These are phyloP conservation scores for Brachypalpus laphriformis DNA, from an alignment of 2,888 invertebrate species.

Conservation along the genomic window DNA sequence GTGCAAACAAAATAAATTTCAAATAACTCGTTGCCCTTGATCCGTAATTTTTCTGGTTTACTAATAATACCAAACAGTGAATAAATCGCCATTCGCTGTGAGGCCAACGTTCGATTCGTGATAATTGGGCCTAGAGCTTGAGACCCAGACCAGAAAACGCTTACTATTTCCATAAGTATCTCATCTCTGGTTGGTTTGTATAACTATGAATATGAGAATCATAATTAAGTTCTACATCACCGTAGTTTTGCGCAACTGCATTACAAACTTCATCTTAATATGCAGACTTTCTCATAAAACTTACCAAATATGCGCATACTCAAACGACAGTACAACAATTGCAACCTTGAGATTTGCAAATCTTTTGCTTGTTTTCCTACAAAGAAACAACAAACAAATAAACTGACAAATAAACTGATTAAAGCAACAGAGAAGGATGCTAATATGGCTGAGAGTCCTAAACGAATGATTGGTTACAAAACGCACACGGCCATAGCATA, in stretches of 20 bases:
- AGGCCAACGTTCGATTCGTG: too few species aligned
- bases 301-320: neutral
- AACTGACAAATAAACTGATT: constrained; percentile 9
- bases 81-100: too few species aligned
- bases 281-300: neutral
- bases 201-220: neutral
- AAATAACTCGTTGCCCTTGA: too few species aligned
- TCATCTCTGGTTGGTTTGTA: neutral
- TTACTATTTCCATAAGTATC: too few species aligned
- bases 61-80: too few species aligned
- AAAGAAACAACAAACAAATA: neutral
- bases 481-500: constrained; percentile 14
- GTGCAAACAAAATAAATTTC: too few species aligned
- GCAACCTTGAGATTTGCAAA: constrained; percentile 11
- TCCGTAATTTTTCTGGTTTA: too few species aligned
- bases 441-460: neutral
- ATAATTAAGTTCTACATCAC: neutral
- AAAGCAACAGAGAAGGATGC: neutral
- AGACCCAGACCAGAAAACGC: too few species aligned
- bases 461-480: neutral
- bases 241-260: neutral
- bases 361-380: neutral
- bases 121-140: too few species aligned
- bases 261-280: neutral
- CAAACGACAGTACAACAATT: neutral